Evolutionary conservation across 2,888 invertebrate species (phyloP), one percentile per base, ranked within the genome.

Genomic region (Drosophila anomelani): DNA sequence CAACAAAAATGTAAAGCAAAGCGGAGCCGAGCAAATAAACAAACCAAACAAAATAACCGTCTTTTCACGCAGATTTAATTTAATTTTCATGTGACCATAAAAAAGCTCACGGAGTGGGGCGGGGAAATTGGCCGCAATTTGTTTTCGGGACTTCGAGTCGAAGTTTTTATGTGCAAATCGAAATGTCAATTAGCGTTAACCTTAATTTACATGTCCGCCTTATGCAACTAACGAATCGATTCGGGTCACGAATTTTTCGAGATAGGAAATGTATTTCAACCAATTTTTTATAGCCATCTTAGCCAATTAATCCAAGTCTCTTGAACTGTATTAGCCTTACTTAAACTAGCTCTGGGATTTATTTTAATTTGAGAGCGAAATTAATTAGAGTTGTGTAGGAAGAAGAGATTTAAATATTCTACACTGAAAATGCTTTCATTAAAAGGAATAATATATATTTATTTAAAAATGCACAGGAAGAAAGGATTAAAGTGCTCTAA

Each of bases 11-110:
- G 55, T 68, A 47, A 63, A 71, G 56, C 54, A 7, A 17, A 34
- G 49, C 49, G 32, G 58, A 59, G 32, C 9, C n/a, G 66, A 58
- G 58, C 71, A 72, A 63, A 58, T 54, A 47, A 32, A 54, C 51
- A 47, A 57, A 59, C 47, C 55, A 63, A 54, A 49, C 39, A 39
- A 74, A 80, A 78, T 78, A 74, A 75, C 60, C 72, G 74, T 74
- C 81, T 88, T 84, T 84, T 84, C 81, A 81, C 81, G 77, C 44
- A 56, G 76, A 56, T 76, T 85, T 81, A 77, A 87, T 89, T 85
- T 81, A 71, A 85, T 79, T 85, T 85, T 75, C 58, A 57, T 79
- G 79, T 64, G 57, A 43, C 43, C 55, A 64, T 58, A 64, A 63
- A 72, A 60, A 68, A 70, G 57, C 61, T 61, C 66, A 68, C 47